Percentiles rank a stretch among this genome's conserved stretches.
These are phyloP conservation scores for Julus scanicus DNA, from an alignment of 2,888 invertebrate genomes.

Conservation along the genomic window DNA sequence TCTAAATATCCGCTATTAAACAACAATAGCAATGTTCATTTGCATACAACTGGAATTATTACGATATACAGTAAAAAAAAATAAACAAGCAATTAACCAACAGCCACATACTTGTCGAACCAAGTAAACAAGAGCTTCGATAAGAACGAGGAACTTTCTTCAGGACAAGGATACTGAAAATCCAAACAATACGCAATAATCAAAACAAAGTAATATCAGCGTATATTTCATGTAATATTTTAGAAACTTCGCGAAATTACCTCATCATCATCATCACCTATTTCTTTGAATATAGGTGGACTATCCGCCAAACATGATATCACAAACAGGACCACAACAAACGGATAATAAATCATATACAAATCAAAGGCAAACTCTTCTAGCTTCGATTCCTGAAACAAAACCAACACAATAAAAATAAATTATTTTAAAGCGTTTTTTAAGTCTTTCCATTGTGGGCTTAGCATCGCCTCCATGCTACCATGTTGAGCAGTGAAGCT, in stretches of 20 bases:
- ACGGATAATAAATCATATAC: conserved; percentile 82
- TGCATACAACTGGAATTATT: no score
- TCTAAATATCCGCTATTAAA: no score
- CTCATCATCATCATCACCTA: conserved; percentile 46
- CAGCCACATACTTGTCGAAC: conserved; percentile 55
- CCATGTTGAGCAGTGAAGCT: no score
- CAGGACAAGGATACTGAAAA: conserved; percentile 56
- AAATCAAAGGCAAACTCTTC: conserved; percentile 73
- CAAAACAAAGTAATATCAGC: background rate
- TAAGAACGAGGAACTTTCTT: conserved; percentile 53
- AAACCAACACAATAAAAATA: background rate
- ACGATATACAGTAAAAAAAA: no score
- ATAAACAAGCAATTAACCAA: no score
- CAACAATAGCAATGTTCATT: no score
- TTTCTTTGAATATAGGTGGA: conserved; percentile 68
- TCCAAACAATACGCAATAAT: background rate
- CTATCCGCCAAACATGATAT: conserved; percentile 84
- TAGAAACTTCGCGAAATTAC: conserved; percentile 29
- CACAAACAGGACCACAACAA: conserved; percentile 76
- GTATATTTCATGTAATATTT: background rate
- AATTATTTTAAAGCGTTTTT: background rate
- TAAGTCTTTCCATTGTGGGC: no score
- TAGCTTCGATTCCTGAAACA: conserved; percentile 51
- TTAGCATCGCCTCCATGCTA: no score
- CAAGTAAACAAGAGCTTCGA: conserved; percentile 55